Evolutionary conservation across 2,797 vertebrate genomes (phyloP).

Genomic region (Fringilla coelebs): DNA sequence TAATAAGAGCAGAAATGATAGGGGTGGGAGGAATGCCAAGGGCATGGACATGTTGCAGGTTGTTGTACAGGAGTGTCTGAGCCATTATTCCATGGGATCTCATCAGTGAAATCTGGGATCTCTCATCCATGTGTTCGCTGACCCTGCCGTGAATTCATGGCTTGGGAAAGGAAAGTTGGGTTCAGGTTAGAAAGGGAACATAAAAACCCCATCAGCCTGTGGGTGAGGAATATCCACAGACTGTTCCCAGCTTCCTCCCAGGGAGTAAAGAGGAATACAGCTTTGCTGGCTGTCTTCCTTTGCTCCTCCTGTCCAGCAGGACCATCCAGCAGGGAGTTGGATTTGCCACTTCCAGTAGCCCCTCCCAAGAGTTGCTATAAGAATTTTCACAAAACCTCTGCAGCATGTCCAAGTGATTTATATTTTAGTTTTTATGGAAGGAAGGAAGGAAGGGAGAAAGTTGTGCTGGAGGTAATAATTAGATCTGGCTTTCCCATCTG

Average conservation of each 20-base stretch:
- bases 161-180: background rate
- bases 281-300: background rate
- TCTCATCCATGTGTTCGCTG: background rate
- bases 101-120: background rate
- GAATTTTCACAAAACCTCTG: background rate
- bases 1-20: background rate
- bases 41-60: background rate
- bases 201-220: background rate
- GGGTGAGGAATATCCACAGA: background rate
- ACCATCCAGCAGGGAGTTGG: fast-evolving
- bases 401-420: background rate
- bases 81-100: background rate
- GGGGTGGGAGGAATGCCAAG: background rate
- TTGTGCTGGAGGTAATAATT: background rate
- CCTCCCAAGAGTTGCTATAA: background rate
- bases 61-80: background rate
- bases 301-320: background rate
- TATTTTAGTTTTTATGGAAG: background rate
- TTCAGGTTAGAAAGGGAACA: background rate
- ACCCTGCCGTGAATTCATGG: background rate
- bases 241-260: background rate
- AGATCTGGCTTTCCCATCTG: background rate
- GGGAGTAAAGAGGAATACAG: background rate
- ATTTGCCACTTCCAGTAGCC: background rate
- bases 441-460: background rate